A percentile compares a stretch with the other conserved stretches of the same genome.
Evolutionary conservation across 2,888 invertebrate species (phyloP).

Genomic region (Cyrtodaria siliqua): DNA sequence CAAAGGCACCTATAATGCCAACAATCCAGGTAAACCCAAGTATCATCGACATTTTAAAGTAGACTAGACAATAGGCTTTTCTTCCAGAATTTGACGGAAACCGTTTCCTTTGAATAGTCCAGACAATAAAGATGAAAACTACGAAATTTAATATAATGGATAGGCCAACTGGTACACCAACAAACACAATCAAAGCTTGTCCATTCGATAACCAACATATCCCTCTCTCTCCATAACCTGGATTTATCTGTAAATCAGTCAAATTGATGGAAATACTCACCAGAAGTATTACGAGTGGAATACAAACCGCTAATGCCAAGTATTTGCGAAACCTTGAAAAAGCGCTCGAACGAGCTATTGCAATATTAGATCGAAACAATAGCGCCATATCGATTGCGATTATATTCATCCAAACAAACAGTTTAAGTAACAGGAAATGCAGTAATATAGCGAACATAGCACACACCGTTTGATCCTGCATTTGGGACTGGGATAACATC

Average conservation of each 20-base stretch:
- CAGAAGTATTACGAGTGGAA: constrained; percentile 1
- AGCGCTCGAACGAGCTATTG: neutral
- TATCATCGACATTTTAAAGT: constrained; percentile 39
- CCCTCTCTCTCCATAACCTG: constrained; percentile 14
- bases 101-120: constrained; percentile 13
- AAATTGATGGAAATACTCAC: constrained; percentile 9
- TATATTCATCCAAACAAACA: constrained; percentile 39
- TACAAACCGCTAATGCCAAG: neutral
- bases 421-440: constrained; percentile 21
- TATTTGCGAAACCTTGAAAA: constrained; percentile 17
- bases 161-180: constrained; percentile 20
- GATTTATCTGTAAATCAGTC: neutral
- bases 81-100: constrained; percentile 6
- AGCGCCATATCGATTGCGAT: constrained; percentile 43
- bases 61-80: constrained; percentile 30
- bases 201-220: constrained; percentile 37
- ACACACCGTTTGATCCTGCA: neutral
- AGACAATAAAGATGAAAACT: constrained; percentile 22
- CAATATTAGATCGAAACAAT: constrained; percentile 10
- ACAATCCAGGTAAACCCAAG: constrained; percentile 47
- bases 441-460: constrained; percentile 4
- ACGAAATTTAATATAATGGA: constrained; percentile 21
- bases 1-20: constrained; percentile 29
- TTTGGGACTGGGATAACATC: constrained; percentile 7
- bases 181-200: constrained; percentile 19